These are phyloP conservation scores for Galerucella nymphaeae DNA, from an alignment of 2,888 invertebrate species.

Conservation along the genomic window DNA sequence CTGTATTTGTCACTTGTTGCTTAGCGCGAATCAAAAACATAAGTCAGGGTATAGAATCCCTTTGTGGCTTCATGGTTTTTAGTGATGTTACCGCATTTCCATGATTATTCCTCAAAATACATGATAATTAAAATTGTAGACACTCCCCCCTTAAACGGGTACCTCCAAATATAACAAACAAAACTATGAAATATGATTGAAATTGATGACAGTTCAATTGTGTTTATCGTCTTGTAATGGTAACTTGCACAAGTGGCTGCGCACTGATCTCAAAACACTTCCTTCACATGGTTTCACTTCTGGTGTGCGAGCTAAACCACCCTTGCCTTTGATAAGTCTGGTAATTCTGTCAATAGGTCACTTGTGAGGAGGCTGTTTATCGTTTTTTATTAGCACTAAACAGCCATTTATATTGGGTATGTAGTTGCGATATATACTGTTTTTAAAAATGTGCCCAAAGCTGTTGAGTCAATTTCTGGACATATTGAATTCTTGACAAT, in stretches of 20 bases:
- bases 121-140: not conserved
- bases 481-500: no score
- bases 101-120: not conserved
- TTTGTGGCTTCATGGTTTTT: no score
- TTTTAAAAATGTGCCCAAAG: no score
- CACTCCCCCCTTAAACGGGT: not conserved
- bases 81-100: not conserved
- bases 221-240: not conserved
- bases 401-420: not conserved
- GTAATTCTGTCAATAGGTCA: not conserved
- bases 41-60: no score
- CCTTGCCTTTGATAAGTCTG: not conserved
- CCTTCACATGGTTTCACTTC: not conserved
- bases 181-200: no score
- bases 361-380: not conserved
- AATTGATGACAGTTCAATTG: no score
- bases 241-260: not conserved
- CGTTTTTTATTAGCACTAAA: not conserved
- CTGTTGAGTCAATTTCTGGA: no score
- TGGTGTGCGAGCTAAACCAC: not conserved
- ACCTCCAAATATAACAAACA: not conserved
- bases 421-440: not conserved
- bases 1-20: no score
- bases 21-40: no score
- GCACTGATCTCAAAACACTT: not conserved